Evolutionary conservation across 2,113 vertebrate genomes (phyloP).

Genomic region (Manacus vitellinus): DNA sequence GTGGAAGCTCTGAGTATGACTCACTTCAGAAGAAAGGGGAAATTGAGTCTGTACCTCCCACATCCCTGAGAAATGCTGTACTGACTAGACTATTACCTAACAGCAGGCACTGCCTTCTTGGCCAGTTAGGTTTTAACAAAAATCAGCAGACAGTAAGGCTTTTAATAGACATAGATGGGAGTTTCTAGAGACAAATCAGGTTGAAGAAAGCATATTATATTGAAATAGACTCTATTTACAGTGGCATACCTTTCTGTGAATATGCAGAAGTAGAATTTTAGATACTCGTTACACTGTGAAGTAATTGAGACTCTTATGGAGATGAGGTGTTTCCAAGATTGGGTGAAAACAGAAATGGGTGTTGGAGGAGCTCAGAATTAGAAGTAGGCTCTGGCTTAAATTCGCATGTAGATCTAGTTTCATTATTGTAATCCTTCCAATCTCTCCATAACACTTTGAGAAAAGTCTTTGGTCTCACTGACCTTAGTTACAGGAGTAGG

Average conservation of each 20-base stretch:
- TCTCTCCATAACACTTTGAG: not conserved
- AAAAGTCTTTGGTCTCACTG: not conserved
- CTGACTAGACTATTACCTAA: not conserved
- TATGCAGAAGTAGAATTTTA: not conserved
- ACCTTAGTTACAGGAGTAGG: not conserved
- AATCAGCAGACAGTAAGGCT: not conserved
- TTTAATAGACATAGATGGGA: not conserved
- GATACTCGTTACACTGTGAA: not conserved
- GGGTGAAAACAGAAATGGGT: not conserved
- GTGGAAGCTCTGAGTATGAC: not conserved
- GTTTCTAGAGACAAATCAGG: not conserved
- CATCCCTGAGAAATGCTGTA: not conserved
- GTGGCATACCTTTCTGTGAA: not conserved
- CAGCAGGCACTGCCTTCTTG: not conserved
- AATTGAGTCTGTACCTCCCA: not conserved
- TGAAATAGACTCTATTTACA: not conserved
- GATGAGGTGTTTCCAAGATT: not conserved
- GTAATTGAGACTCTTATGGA: not conserved
- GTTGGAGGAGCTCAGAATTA: not conserved
- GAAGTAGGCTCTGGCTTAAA: not conserved
- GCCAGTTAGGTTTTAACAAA: not conserved
- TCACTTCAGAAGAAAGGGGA: not conserved
- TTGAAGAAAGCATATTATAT: not conserved
- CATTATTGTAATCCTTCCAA: not conserved
- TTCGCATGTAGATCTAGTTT: not conserved